Base-by-base conservation (phyloP, 37 sponge, comb jelly and placozoan genomes). In the Cliona cf. orientalis region DNA sequence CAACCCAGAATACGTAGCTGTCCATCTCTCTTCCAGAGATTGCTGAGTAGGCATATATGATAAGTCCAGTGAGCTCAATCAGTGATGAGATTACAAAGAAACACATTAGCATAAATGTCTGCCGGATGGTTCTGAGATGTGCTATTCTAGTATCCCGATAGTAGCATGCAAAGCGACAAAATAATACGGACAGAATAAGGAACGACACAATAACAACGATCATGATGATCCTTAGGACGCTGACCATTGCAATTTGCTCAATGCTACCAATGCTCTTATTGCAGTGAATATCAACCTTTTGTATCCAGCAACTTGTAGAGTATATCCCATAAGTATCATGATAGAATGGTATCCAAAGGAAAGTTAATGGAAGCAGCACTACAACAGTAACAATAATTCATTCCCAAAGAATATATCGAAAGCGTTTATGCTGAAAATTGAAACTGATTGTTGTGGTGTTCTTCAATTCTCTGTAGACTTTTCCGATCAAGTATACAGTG, bases 301-400 rank as follows among this genome's bases (percentile, higher is more conserved):
- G 2, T 23, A 43, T 43, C 71, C 71, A 71, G 46, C 71, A 71
- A 2, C 2, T 22, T 5, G 46, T 43, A 19, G 2, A 2, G 23
- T 7, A 5, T 2, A 71, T 41, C 2, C 71, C 71, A 37, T 71
- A 71, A 11, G 23, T 41, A 19, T 21, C 28, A 26, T 71, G 44
- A 4, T 44, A 23, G 4, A 71, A 43, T n/a, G 71, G 71, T 5
- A 71, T 46, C 71, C 71, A 71, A 2, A 71, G 26, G 25, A n/a
- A 71, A 31, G 5, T 22, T 31, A 71, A 43, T 43, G 71, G 71
- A 19, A 71, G 46, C 3, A 71, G 14, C 38, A 38, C 38, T 7
- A 22, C 41, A 5, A 68, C 9, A 34, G 29, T 11, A 17, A 34
- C 22, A 5, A 11, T 28, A 12, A 68, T 41, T 22, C 12, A 28